Evolutionary conservation across 2,888 invertebrate species (phyloP), one percentile per base, ranked within the genome.

Genomic region (Mesochorus sp.): DNA sequence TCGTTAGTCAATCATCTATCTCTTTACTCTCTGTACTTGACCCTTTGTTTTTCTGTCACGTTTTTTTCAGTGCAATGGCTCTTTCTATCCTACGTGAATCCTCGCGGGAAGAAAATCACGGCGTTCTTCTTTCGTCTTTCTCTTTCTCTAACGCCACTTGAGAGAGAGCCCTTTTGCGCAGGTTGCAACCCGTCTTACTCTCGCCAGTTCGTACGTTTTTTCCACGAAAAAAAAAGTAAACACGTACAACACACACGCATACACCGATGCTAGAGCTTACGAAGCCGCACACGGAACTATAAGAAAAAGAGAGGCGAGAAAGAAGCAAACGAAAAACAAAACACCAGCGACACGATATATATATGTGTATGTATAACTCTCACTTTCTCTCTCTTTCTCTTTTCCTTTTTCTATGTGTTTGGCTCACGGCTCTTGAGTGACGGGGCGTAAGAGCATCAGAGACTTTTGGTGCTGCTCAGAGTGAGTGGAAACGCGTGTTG

Each of bases 401-500:
- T 51, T 31, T 21, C 26, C 34, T 37, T 14, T 37, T 21, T 61
- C 61, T 64, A 37, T 67, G n/a, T n/a, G n/a, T n/a, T n/a, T n/a
- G n/a, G n/a, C 42, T 39, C 19, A 17, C 28, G 42, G 12, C 34
- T 67, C 28, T 17, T 67, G 67, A 67, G 67, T 67, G 67, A 67
- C 53, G 42, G 53, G 55, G 28, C 67, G 53, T 55, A 42, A 66
- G 66, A 66, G 66, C 66, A 74, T 74, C 57, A 42, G 57, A 57
- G 66, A 74, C 66, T 72, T 31, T 31, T n/a, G n/a, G n/a, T n/a
- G n/a, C n/a, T 49, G 73, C 66, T 28, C 66, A 39, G 66, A 66
- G 73, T 66, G 73, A 80, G 80, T 80, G 70, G 80, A 80, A 80
- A 80, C 80, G 80, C 77, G 77, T 80, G 76, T 80, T 74, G 42